Percentiles rank a stretch among this genome's conserved stretches.
phyloP scores from a whole-genome alignment of 2,888 invertebrate genomes.

The Torymus tubicola region DNA sequence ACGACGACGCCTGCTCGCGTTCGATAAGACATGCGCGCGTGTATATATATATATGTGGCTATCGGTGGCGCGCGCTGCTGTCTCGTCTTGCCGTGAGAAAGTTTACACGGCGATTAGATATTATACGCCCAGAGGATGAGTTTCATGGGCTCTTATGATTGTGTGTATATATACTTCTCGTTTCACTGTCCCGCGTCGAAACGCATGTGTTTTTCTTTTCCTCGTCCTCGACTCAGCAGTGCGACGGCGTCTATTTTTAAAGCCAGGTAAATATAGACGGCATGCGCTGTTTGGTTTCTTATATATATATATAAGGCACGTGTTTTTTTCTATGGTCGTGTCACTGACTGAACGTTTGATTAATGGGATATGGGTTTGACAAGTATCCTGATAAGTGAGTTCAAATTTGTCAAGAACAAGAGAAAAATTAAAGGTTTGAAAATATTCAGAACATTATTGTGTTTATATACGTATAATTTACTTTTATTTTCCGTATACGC shows the following conservation, averaged over 20 bases:
- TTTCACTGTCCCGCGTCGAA: background rate
- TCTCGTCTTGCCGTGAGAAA: slow-evolving; percentile 59
- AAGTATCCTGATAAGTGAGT: no score
- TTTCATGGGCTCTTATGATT: no score
- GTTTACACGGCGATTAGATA: slow-evolving; percentile 59
- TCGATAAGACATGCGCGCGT: slow-evolving; percentile 44
- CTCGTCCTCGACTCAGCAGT: background rate
- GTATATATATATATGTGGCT: no score
- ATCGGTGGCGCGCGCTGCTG: slow-evolving; percentile 19
- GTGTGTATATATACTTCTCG: background rate
- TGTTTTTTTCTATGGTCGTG: no score
- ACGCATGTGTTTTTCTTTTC: slow-evolving; percentile 1
- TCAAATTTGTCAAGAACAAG: no score
- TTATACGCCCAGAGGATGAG: background rate
- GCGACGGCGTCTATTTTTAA: slow-evolving; percentile 18
- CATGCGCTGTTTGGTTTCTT: slow-evolving; percentile 5
- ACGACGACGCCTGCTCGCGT: background rate
- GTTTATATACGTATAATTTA: no score
- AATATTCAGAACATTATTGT: no score
- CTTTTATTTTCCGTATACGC: no score
- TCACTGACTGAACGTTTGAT: no score
- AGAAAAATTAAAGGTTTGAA: no score
- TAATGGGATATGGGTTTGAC: no score
- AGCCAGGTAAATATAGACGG: slow-evolving; percentile 38
- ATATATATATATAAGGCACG: background rate